phyloP scores from a whole-genome alignment of 2,797 vertebrate species.

The Danionella dracula region DNA sequence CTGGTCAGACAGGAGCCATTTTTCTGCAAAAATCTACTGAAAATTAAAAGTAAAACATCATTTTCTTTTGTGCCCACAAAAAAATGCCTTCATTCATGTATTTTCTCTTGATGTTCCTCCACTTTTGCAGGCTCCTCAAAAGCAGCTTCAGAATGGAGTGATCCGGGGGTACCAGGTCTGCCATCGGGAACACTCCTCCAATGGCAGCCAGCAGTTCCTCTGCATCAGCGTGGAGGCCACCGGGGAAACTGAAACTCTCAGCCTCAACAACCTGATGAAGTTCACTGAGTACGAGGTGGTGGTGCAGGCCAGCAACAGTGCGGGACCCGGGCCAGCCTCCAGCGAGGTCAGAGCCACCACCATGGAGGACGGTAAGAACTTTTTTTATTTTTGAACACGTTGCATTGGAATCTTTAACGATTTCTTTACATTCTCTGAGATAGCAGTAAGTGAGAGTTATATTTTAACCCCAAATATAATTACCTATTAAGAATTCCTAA shows the following conservation, averaged over 20 bases:
- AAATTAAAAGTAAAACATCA: no score
- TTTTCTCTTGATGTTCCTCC: no score
- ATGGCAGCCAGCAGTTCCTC: slow-evolving; percentile 95
- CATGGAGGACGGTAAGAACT: slow-evolving; percentile 88
- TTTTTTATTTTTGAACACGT: no score
- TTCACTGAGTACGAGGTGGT: slow-evolving; percentile 97
- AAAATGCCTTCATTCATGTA: no score
- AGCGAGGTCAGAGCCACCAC: slow-evolving; percentile 93
- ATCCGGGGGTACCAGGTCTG: slow-evolving; percentile 95
- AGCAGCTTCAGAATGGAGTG: slow-evolving; percentile 91
- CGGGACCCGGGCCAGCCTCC: slow-evolving; percentile 92
- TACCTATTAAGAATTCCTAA: no score
- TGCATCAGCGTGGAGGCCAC: slow-evolving; percentile 94
- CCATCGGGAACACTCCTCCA: slow-evolving; percentile 90
- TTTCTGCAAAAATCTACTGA: no score
- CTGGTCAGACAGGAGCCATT: no score
- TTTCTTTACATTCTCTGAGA: no score
- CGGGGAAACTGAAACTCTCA: slow-evolving; percentile 86
- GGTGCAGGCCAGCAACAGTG: slow-evolving; percentile 94
- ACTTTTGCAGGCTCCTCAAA: slow-evolving; percentile 89
- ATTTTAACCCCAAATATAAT: no score
- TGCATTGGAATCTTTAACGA: no score
- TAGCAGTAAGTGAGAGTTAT: no score
- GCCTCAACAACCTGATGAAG: slow-evolving; percentile 92
- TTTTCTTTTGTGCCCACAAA: no score